These are phyloP conservation scores for Callocephalon fimbriatum DNA, from an alignment of 2,113 vertebrate genomes.

Conservation along the genomic window DNA sequence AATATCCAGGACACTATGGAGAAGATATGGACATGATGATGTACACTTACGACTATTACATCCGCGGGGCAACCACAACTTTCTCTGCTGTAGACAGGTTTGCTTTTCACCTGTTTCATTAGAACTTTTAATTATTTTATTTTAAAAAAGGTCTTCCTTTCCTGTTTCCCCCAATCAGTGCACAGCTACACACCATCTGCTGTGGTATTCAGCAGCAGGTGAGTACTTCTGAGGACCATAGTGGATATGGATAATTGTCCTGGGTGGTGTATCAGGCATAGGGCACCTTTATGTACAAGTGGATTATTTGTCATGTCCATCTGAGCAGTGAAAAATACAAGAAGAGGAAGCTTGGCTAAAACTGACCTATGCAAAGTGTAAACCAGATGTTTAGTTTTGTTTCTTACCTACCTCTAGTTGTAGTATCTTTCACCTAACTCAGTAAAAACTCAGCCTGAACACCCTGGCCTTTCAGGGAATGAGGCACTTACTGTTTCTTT, in stretches of 20 bases:
- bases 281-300: not conserved
- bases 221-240: not conserved
- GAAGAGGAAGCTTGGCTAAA: not conserved
- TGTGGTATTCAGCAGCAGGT: not conserved
- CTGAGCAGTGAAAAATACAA: not conserved
- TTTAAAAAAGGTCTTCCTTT: not conserved
- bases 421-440: not conserved
- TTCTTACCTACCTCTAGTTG: not conserved
- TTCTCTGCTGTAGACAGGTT: conserved; percentile 94
- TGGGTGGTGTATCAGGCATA: not conserved
- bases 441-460: not conserved
- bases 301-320: not conserved
- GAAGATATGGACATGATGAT: conserved; percentile 93
- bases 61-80: conserved; percentile 93
- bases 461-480: not conserved
- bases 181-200: not conserved
- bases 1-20: conserved; percentile 86
- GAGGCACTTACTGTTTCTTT: not conserved
- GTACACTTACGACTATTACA: conserved; percentile 91
- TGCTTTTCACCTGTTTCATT: conserved; percentile 12
- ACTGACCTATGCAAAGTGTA: not conserved
- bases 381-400: not conserved
- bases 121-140: not conserved
- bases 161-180: not conserved
- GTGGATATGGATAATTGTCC: not conserved